Evolutionary conservation across 2,888 invertebrate species (phyloP).

Genomic region (Oligia latruncula): DNA sequence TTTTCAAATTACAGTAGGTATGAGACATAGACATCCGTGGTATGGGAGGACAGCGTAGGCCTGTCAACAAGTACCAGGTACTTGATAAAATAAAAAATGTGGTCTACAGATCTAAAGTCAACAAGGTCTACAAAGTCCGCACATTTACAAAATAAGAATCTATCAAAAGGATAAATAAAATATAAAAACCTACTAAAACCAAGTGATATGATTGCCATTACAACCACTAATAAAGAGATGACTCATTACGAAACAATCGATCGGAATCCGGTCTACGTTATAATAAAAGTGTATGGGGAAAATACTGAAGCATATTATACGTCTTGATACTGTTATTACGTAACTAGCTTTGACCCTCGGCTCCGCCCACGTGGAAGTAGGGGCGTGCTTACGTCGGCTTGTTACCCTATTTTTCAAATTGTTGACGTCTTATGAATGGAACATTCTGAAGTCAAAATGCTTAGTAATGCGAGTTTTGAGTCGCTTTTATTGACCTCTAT

Average conservation of each 20-base stretch:
- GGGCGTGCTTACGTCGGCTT: slow-evolving; percentile 56
- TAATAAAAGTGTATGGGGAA: slow-evolving; percentile 49
- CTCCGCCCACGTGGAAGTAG: slow-evolving; percentile 60
- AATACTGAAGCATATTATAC: slow-evolving; percentile 47
- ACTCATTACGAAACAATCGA: slow-evolving; percentile 46
- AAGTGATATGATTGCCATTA: no score
- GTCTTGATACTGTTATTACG: slow-evolving; percentile 63
- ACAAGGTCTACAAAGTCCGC: no score
- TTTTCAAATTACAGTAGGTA: no score
- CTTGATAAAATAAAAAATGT: no score
- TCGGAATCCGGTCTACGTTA: slow-evolving; percentile 35
- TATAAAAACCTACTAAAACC: no score
- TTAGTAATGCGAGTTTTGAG: slow-evolving; percentile 51
- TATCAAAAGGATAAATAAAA: no score
- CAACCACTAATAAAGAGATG: no score
- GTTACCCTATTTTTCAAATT: slow-evolving; percentile 63
- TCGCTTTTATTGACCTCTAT: slow-evolving; percentile 49
- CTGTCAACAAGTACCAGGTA: no score
- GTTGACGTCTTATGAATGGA: slow-evolving; percentile 62
- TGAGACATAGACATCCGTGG: no score
- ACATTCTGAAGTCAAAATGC: slow-evolving; percentile 48
- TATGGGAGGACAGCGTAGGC: no score
- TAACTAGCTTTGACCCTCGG: slow-evolving; percentile 55
- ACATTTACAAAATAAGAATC: no score
- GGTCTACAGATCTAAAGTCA: no score